These are phyloP conservation scores for Athalia rosae DNA, from an alignment of 2,888 invertebrate species.

Conservation along the genomic window DNA sequence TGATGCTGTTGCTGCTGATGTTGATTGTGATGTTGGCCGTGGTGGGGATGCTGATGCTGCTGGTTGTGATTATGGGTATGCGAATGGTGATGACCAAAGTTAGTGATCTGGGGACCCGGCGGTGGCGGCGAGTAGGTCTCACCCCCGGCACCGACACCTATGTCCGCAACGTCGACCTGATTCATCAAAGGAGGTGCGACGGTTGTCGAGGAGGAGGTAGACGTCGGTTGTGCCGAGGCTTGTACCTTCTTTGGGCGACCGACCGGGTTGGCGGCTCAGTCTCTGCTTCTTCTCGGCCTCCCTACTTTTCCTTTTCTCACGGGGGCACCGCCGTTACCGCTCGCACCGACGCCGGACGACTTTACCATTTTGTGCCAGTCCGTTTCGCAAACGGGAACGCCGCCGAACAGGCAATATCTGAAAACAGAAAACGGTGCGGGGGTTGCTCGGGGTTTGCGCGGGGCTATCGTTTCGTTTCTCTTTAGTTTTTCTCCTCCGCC, in stretches of 20 bases:
- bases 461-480: too few relatives aligned
- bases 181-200: constrained; percentile 52
- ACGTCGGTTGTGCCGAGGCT: constrained; percentile 63
- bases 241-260: constrained; percentile 73
- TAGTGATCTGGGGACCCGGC: constrained; percentile 70
- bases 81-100: constrained; percentile 65
- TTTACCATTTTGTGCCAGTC: constrained; percentile 96
- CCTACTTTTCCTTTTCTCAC: constrained; percentile 94
- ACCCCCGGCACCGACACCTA: constrained; percentile 59
- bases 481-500: too few relatives aligned
- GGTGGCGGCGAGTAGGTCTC: constrained; percentile 73
- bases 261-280: constrained; percentile 81
- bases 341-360: constrained; percentile 76
- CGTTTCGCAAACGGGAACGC: constrained; percentile 94
- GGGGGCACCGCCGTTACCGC: constrained; percentile 77
- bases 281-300: constrained; percentile 90
- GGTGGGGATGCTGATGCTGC: constrained; percentile 49
- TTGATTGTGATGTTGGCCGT: constrained; percentile 37
- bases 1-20: constrained; percentile 50
- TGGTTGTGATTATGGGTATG: constrained; percentile 64
- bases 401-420: constrained; percentile 92
- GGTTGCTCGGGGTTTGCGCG: not conserved
- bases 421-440: constrained; percentile 44
- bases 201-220: constrained; percentile 51
- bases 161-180: constrained; percentile 63